Evolutionary conservation across 1,140 invertebrate genomes (phyloP), one percentile per base, ranked within the genome.

Genomic region (Drosophila mayri): DNA sequence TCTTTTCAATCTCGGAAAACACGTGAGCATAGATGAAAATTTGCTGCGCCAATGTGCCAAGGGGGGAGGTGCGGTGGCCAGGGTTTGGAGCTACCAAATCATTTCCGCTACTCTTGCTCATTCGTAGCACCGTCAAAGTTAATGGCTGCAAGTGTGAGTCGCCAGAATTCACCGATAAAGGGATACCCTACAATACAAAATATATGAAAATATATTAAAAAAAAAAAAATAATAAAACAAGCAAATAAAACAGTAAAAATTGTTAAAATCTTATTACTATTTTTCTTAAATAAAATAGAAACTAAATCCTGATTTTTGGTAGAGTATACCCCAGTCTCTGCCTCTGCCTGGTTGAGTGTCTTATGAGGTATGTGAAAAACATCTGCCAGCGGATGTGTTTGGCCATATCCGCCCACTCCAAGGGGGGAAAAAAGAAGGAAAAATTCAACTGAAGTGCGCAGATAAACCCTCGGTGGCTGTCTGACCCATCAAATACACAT

Each of bases 61-160:
- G 11, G 35, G 30, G 40, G 54, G 22, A 30, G 43, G 14, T 20
- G 41, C 44, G 32, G 55, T 50, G 63, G 41, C 37, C 22, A 64
- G 30, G 41, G 58, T 30, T 30, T 43, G n/a, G 30, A 47, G 61
- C 61, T 32, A 49, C 70, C 85, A 81, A 90, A 88, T 88, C 81
- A 88, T 88, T 88, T 88, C 85, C 85, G 85, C 85, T 75, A 88
- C 85, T 81, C 85, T 88, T 83, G 84, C 73, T 84, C 64, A 75
- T 79, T 81, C 76, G 68, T 41, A 40, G 65, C 68, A 72, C 57
- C 71, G 52, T 38, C 49, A 63, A 79, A 76, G 64, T 82, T 79
- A 73, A 83, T 87, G 75, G 59, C 20, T 47, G 74, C 52, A 30
- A 30, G 18, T 16, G 38, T 22, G 12, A 47, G 18, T 20, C 11